Percentiles rank a stretch among this genome's conserved stretches.
Evolutionary conservation across 1,140 invertebrate genomes (phyloP).

Genomic region (Cyphomyrmex costatus): DNA sequence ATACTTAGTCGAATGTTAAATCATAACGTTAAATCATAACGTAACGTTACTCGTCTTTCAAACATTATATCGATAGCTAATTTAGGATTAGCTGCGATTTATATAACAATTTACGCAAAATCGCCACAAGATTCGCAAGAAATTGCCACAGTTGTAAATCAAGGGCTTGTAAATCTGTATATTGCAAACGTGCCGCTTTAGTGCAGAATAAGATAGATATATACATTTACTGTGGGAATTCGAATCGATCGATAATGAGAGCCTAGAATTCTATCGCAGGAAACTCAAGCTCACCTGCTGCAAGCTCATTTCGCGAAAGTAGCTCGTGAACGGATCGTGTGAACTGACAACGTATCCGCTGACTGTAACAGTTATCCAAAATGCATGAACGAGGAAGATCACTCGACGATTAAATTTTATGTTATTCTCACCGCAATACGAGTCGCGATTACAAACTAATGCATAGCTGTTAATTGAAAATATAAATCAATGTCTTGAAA

Average conservation of each 20-base stretch:
- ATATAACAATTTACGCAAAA: neutral
- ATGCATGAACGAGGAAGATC: slow-evolving; percentile 62
- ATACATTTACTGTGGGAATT: neutral
- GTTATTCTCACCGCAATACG: slow-evolving; percentile 76
- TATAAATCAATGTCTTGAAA: slow-evolving; percentile 28
- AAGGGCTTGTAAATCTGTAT: slow-evolving; percentile 19
- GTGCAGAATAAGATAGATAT: neutral
- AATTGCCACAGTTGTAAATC: neutral
- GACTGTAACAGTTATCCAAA: slow-evolving; percentile 41
- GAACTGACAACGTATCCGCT: slow-evolving; percentile 66
- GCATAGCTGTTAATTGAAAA: slow-evolving; percentile 51
- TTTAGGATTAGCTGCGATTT: neutral
- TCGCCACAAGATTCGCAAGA: neutral
- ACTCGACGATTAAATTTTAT: slow-evolving; percentile 83
- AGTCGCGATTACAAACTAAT: neutral
- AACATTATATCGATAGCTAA: neutral
- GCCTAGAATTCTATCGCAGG: slow-evolving; percentile 5
- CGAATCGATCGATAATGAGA: slow-evolving; percentile 33
- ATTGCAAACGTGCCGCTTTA: slow-evolving; percentile 10
- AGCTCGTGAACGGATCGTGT: slow-evolving; percentile 52
- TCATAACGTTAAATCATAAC: neutral
- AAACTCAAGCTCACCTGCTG: slow-evolving; percentile 60
- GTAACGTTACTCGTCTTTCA: neutral
- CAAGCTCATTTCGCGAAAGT: slow-evolving; percentile 74
- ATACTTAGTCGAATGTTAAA: neutral